Evolutionary conservation across 2,113 vertebrate species (phyloP), one percentile per base, ranked within the genome.

Genomic region (Catagonus wagneri): DNA sequence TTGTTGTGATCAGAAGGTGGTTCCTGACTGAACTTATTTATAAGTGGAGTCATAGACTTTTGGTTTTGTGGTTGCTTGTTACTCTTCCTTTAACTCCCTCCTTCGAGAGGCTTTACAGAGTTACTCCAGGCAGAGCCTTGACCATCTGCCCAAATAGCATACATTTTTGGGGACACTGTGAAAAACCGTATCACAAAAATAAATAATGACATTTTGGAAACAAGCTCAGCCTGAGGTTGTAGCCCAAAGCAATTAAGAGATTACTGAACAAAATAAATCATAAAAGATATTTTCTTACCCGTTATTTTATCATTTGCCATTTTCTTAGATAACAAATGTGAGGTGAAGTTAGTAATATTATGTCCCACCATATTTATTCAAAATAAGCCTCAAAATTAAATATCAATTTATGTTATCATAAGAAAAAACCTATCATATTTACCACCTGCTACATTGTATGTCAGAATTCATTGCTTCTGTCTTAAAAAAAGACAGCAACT

Each of bases 401-500:
- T 39, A 93, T 19, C 39, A 96, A 65, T 96, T 96, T 85, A 0
- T 32, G 0, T 19, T 96, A 92, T 16, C 19, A 52, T 80, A 87
- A 90, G 85, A 12, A 13, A 68, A 87, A 19, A 78, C 32, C 54
- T 61, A 27, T 69, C 66, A 58, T 25, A 81, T 84, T n/a, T 1
- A 94, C 19, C 36, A 39, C 11, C 69, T 95, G 39, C 68, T 92
- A 36, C 11, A 91, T 0, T 61, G 27, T 14, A 16, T 19, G 50
- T 44, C 25, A 96, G n/a, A 94, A 93, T 86, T 96, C 68, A 93
- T 97, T 96, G 85, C 34, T 90, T 90, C 58, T 94, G 22, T 34
- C 22, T 94, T 75, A 66, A 81, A 83, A 74, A 94, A 83, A 94
- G 50, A 93, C 27, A 90, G 25, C 22, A 91, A 25, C 16, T 66